phyloP scores from a whole-genome alignment of 2,888 invertebrate species.

The Cerceris rybyensis region DNA sequence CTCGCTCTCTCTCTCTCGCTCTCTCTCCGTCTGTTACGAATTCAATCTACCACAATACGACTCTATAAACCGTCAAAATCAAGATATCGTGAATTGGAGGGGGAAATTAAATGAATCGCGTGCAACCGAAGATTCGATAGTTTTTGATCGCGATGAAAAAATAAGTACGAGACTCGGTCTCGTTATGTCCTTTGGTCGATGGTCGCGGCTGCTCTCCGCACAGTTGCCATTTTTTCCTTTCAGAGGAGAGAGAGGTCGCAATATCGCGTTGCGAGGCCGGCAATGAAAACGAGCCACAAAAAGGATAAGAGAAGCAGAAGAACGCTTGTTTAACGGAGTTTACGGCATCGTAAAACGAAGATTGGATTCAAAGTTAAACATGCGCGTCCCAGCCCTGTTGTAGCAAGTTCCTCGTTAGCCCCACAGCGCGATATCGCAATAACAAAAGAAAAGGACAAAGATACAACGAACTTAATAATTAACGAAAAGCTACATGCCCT shows the following conservation, averaged over 20 bases:
- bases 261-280: constrained; percentile 70
- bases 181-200: constrained; percentile 50
- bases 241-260: constrained; percentile 76
- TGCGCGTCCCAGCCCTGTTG: not conserved
- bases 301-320: not conserved
- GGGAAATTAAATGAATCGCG: not conserved
- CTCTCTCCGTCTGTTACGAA: constrained; percentile 23
- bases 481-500: constrained; percentile 71
- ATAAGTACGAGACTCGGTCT: constrained; percentile 39
- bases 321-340: too few species aligned
- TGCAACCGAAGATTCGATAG: constrained; percentile 1
- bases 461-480: constrained; percentile 53
- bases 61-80: not conserved
- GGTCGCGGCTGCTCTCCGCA: constrained; percentile 49
- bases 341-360: not conserved
- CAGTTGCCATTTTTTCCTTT: constrained; percentile 57
- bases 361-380: not conserved
- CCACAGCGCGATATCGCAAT: constrained; percentile 56
- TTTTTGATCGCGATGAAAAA: constrained; percentile 19
- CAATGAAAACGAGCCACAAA: constrained; percentile 52
- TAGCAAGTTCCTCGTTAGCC: constrained; percentile 41
- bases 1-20: constrained; percentile 6
- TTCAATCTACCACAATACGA: not conserved
- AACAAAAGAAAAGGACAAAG: constrained; percentile 37
- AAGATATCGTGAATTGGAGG: constrained; percentile 11